These are phyloP conservation scores for Trichonephila clavipes DNA, from an alignment of 1,140 invertebrate genomes.

Conservation along the genomic window DNA sequence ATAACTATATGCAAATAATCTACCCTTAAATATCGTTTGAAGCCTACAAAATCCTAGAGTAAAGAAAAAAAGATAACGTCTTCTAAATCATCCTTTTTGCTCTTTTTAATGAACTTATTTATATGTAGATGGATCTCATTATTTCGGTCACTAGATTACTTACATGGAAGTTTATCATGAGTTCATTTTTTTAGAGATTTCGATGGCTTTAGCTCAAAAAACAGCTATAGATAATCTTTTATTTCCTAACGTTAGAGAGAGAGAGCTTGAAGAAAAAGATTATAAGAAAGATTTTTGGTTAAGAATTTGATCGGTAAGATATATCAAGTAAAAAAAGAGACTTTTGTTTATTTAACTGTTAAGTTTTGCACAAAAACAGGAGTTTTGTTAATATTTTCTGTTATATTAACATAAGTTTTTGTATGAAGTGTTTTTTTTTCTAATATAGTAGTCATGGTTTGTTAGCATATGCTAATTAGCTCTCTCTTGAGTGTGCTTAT, in stretches of 20 bases:
- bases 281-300: not conserved
- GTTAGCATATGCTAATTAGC: no score
- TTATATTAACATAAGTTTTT: no score
- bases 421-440: no score
- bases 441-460: no score
- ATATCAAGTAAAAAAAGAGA: no score
- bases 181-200: not conserved
- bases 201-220: not conserved
- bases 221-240: not conserved
- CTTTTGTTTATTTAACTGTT: no score
- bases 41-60: not conserved
- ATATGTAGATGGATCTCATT: constrained; percentile 5
- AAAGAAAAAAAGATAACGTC: not conserved
- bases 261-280: not conserved
- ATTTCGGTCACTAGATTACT: not conserved
- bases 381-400: no score
- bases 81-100: not conserved
- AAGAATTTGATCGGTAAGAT: not conserved
- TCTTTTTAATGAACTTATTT: constrained; percentile 32
- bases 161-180: not conserved
- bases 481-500: no score
- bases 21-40: not conserved
- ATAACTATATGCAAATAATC: not conserved
- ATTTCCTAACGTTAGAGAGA: not conserved
- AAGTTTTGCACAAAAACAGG: no score